phyloP scores from a whole-genome alignment of 1,140 invertebrate species.

The Drosophila ironensis region DNA sequence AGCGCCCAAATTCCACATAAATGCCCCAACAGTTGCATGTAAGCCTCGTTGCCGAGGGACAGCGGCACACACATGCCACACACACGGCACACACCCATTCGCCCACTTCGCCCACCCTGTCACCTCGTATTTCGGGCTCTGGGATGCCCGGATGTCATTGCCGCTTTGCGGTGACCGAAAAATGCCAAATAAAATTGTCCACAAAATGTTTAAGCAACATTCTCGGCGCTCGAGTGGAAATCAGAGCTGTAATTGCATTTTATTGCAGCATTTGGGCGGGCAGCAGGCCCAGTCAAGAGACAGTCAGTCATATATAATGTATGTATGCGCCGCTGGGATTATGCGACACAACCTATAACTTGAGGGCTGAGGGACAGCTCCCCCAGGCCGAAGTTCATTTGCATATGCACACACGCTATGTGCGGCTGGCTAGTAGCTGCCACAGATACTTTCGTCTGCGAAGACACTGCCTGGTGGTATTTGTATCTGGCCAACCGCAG shows the following conservation, averaged over 20 bases:
- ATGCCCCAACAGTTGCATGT: slow-evolving; percentile 47
- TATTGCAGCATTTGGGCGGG: slow-evolving; percentile 43
- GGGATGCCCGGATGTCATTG: slow-evolving; percentile 12
- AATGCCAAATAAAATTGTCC: slow-evolving; percentile 65
- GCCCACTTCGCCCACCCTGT: neutral
- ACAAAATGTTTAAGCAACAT: slow-evolving; percentile 70
- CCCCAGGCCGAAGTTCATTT: slow-evolving; percentile 42
- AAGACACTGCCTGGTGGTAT: too few species aligned
- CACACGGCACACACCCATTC: neutral
- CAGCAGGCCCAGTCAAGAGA: slow-evolving; percentile 27
- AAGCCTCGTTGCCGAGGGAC: slow-evolving; percentile 25
- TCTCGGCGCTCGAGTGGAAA: slow-evolving; percentile 29
- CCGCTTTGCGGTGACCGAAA: slow-evolving; percentile 35
- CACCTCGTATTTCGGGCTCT: slow-evolving; percentile 1
- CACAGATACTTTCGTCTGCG: slow-evolving; percentile 11
- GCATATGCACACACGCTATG: slow-evolving; percentile 64
- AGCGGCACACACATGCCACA: neutral
- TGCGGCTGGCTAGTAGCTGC: slow-evolving; percentile 21
- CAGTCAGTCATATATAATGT: slow-evolving; percentile 33
- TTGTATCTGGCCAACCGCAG: slow-evolving; percentile 48
- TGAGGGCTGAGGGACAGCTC: slow-evolving; percentile 8
- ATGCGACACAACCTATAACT: neutral
- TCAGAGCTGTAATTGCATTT: slow-evolving; percentile 70
- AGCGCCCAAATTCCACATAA: slow-evolving; percentile 66
- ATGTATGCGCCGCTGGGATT: slow-evolving; percentile 9